Evolutionary conservation across 2,113 vertebrate species (phyloP), one percentile per base, ranked within the genome.

Genomic region (Geothlypis trichas): DNA sequence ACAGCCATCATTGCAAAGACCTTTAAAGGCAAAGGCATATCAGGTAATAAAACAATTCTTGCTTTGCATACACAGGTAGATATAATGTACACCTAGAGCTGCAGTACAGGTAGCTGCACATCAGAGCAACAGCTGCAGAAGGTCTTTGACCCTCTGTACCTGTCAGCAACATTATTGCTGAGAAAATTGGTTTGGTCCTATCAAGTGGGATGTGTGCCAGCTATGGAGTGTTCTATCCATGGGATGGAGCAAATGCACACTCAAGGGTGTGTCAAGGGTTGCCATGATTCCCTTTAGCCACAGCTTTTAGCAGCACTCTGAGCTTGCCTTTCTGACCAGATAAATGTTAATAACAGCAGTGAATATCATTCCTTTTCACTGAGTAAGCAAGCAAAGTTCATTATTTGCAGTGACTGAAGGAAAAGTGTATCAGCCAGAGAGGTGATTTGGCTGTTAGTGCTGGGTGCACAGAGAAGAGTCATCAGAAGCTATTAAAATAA

Each of bases 1-100:
- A 99, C 98, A 7, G 99, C 98, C 90, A 98, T 99, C 97, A 99
- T 99, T 39, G 99, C 99, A 85, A 99, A 99, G 98, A 99, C 99
- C 80, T 98, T 98, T 93, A 99, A 99, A 97, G 99, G 99, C 93
- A 99, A 98, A 97, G 99, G 99, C 83, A 99, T 99, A 96, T 81
- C 99, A 96, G 99, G 99, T 99, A 98, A 76, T 57, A 46, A 73
- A 77, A 80, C 19, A 33, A 15, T 12, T 28, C 20, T 4, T 59
- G 30, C 19, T 87, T 87, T 55, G 21, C 21, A 11, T 72, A 20
- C 9, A 8, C 8, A 1, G 13, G 5, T 35, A 41, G 46, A 7
- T 35, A 10, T 62, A 21, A 21, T 14, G 11, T 1, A 11, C 41
- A 35, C 22, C 1, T 23, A 46, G n/a, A 37, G 69, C 69, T 92